Evolutionary conservation across 2,888 invertebrate species (phyloP).

Genomic region (Malachius bipustulatus): DNA sequence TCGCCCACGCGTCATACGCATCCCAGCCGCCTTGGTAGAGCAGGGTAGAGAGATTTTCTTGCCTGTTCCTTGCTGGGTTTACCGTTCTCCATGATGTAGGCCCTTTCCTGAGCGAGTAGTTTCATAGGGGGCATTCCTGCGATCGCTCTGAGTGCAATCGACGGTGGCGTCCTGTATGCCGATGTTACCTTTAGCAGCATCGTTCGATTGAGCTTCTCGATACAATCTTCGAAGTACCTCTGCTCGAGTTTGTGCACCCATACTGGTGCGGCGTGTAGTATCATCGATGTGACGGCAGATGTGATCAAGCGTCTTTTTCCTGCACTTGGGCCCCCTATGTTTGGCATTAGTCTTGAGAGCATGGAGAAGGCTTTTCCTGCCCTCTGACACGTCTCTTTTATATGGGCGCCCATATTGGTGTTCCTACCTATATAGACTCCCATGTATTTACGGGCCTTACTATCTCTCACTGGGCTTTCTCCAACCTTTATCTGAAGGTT

Average conservation of each 20-base stretch:
- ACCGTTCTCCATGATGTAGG: not conserved
- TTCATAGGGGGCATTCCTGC: not conserved
- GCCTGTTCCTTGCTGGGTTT: not conserved
- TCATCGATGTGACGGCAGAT: not conserved
- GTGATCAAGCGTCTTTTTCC: not conserved
- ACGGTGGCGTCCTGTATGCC: not conserved
- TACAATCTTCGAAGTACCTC: too few relatives aligned
- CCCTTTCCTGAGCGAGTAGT: not conserved
- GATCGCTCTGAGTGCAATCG: not conserved
- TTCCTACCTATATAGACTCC: not conserved
- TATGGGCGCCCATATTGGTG: not conserved
- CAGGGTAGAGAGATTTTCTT: not conserved
- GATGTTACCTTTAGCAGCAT: too few relatives aligned
- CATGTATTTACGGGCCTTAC: not conserved
- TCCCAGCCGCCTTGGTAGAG: not conserved
- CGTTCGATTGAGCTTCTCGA: too few relatives aligned
- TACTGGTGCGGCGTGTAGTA: not conserved
- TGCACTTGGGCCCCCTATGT: not conserved
- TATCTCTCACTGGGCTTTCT: not conserved
- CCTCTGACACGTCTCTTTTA: not conserved
- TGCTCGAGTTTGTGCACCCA: too few relatives aligned
- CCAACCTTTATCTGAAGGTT: not conserved
- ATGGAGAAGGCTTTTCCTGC: not conserved
- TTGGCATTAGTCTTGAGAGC: not conserved
- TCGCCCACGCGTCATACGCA: not conserved